A percentile compares a stretch with the other conserved stretches of the same genome.
These are phyloP conservation scores for Megamerina dolium DNA, from an alignment of 2,888 invertebrate species.

Conservation along the genomic window DNA sequence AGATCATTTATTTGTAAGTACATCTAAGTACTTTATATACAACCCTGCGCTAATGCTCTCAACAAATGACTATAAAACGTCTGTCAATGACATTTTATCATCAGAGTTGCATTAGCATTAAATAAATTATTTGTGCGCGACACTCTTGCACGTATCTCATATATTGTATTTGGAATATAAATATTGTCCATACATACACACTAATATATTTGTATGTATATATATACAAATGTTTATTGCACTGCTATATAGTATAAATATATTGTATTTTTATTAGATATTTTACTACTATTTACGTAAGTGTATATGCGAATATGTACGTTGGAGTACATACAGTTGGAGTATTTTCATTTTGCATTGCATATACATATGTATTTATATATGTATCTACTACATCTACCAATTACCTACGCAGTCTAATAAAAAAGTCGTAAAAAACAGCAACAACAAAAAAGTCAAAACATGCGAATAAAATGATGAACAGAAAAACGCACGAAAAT, in stretches of 20 bases:
- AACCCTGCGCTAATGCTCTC: no score
- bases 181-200: no score
- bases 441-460: constrained; percentile 8
- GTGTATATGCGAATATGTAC: no score
- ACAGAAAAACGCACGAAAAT: not conserved
- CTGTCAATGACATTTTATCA: constrained; percentile 5
- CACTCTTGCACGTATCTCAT: not conserved
- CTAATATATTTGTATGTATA: no score
- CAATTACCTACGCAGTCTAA: constrained; percentile 26
- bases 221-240: no score
- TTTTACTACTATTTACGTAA: not conserved
- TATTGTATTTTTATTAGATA: constrained; percentile 8
- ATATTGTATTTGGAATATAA: not conserved
- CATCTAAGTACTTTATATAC: no score
- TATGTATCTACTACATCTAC: no score
- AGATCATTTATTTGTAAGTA: no score
- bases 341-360: no score
- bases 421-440: constrained; percentile 27
- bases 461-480: constrained; percentile 2
- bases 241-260: no score
- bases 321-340: not conserved
- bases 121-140: constrained; percentile 8
- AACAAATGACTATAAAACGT: no score
- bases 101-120: constrained; percentile 17
- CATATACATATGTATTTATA: no score